phyloP scores from a whole-genome alignment of 2,113 vertebrate species.

The Trematomus loennbergii region DNA sequence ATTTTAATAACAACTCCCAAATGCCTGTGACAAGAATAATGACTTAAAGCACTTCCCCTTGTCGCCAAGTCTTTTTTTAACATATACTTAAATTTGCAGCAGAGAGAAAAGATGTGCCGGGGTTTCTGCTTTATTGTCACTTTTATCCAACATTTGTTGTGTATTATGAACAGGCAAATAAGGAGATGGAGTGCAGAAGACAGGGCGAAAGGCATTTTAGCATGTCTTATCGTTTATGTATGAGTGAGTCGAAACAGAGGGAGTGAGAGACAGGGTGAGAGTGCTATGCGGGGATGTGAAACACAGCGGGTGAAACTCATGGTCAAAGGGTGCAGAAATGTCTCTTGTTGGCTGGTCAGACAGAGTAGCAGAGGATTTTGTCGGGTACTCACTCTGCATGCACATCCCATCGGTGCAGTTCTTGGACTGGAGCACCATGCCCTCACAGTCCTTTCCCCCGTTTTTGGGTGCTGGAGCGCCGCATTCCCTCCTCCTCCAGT shows the following conservation, averaged over 20 bases:
- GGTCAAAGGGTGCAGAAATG: conserved; percentile 60
- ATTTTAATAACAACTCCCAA: conserved; percentile 76
- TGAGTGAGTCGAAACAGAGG: conserved; percentile 55
- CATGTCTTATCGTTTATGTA: conserved; percentile 57
- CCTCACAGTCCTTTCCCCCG: conserved; percentile 97
- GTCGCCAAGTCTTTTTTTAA: conserved; percentile 36
- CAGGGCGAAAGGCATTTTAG: conserved; percentile 20
- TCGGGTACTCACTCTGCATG: conserved; percentile 95
- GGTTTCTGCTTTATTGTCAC: conserved; percentile 42
- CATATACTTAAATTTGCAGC: conserved; percentile 57
- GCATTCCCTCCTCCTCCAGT: conserved; percentile 97
- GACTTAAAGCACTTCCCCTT: conserved; percentile 45
- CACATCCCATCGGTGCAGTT: conserved; percentile 98
- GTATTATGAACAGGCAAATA: conserved; percentile 30
- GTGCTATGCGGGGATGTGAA: conserved; percentile 56
- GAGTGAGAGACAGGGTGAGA: conserved; percentile 51
- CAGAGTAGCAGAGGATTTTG: conserved; percentile 70
- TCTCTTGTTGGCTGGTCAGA: conserved; percentile 65
- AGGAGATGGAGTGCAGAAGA: conserved; percentile 26
- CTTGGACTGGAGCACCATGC: conserved; percentile 95
- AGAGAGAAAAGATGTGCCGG: conserved; percentile 39
- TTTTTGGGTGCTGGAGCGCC: conserved; percentile 92
- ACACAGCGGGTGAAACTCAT: conserved; percentile 62
- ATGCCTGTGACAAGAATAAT: conserved; percentile 62
- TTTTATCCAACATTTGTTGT: conserved; percentile 38